Base-by-base conservation (phyloP, 2,113 vertebrate species). In the Hippocampus barbouri region DNA sequence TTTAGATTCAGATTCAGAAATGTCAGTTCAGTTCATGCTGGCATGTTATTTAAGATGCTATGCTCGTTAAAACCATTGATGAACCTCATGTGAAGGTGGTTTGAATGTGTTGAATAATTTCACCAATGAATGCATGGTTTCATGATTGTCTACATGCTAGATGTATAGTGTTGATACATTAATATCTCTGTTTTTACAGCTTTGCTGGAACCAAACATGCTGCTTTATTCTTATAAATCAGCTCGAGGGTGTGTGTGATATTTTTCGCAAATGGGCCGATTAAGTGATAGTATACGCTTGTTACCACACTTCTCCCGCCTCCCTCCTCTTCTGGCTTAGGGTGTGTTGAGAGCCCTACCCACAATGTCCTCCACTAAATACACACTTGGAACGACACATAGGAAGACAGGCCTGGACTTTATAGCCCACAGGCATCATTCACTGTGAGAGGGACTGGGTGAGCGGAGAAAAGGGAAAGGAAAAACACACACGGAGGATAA, bases 401-500 rank as follows among this genome's bases (percentile, higher is more conserved):
- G 73, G 66, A 63, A 82, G 86, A 85, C 89, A 88, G 89, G 84
- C 82, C 82, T 79, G 90, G 81, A 86, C 84, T 80, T 66, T 68
- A 47, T 86, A 89, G 86, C 89, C 91, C 82, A 79, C 82, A 90
- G 89, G 87, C 90, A 91, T 66, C 72, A 69, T 80, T 86, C 71
- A 74, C 70, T 68, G 23, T 75, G 78, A 83, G 71, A 85, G 82
- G 75, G 78, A 81, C 34, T 79, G 65, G 88, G 83, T 81, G 73
- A 79, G 75, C 54, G 49, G 61, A 78, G 71, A 68, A 78, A 73
- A 65, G 38, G 76, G 62, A 57, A 77, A 78, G 65, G 20, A 75
- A 61, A 76, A 72, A 80, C 73, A 54, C 57, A 45, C 38, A 60
- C 70, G 67, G 18, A 73, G 65, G 49, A 64, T 71, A 72, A 75